Evolutionary conservation across 2,113 vertebrate genomes (phyloP).

Genomic region (Nansenia antarctica): DNA sequence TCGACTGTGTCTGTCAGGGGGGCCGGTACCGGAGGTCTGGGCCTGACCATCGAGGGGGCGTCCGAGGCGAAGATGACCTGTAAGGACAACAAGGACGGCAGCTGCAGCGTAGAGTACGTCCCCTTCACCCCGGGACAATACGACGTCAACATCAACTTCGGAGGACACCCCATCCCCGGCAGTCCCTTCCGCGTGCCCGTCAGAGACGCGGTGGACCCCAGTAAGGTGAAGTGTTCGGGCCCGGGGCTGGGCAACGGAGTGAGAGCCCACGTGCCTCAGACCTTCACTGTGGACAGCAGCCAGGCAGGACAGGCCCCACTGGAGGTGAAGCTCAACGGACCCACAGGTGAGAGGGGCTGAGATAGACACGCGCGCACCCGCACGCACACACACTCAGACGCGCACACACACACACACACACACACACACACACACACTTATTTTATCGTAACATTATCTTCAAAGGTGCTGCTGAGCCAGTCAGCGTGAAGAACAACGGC

Average conservation of each 20-base stretch:
- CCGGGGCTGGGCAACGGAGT: constrained; percentile 86
- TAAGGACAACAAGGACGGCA: constrained; percentile 96
- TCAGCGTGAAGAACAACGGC: constrained; percentile 87
- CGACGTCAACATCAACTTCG: constrained; percentile 94
- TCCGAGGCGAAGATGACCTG: constrained; percentile 98
- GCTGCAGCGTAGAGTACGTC: constrained; percentile 93
- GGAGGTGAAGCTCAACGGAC: constrained; percentile 86
- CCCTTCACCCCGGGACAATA: constrained; percentile 91
- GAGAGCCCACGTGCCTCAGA: constrained; percentile 87
- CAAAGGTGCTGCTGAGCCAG: constrained; percentile 83
- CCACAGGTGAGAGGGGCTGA: constrained; percentile 75
- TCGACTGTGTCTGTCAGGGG: constrained; percentile 74
- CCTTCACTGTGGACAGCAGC: constrained; percentile 87
- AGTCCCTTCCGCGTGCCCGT: constrained; percentile 92
- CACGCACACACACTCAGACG: neutral
- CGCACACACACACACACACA: neutral
- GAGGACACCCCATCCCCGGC: constrained; percentile 90
- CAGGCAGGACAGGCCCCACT: constrained; percentile 85
- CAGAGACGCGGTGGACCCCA: constrained; percentile 86
- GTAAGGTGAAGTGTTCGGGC: constrained; percentile 92
- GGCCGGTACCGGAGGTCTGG: constrained; percentile 90
- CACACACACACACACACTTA: neutral
- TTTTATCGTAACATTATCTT: constrained; percentile 3
- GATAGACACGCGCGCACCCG: neutral
- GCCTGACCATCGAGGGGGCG: constrained; percentile 91